These are phyloP conservation scores for Drepana falcataria DNA, from an alignment of 2,888 invertebrate genomes.

Conservation along the genomic window DNA sequence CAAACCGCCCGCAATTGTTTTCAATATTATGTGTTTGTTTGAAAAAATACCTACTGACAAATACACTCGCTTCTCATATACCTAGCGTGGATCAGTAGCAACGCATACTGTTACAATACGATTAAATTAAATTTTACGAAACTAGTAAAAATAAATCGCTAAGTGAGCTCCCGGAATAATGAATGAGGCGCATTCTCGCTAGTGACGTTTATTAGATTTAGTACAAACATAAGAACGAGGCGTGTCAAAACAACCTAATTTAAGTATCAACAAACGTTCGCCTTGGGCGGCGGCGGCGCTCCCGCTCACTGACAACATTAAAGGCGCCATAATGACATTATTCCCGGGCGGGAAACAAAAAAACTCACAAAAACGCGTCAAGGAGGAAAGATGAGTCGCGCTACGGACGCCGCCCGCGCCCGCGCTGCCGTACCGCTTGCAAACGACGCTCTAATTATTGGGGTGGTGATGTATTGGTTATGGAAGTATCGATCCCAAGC, in stretches of 20 bases:
- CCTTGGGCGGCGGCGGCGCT: slow-evolving; percentile 70
- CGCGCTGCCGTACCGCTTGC: slow-evolving; percentile 26
- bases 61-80: too few species aligned
- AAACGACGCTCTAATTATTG: slow-evolving; percentile 59
- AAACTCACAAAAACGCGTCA: slow-evolving; percentile 70
- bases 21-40: slow-evolving; percentile 36
- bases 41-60: slow-evolving; percentile 20
- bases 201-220: slow-evolving; percentile 76
- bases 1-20: slow-evolving; percentile 49
- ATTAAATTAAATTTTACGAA: slow-evolving; percentile 28
- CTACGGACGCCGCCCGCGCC: slow-evolving; percentile 22
- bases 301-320: slow-evolving; percentile 75
- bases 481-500: slow-evolving; percentile 23
- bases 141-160: slow-evolving; percentile 35
- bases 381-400: slow-evolving; percentile 54
- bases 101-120: slow-evolving; percentile 14
- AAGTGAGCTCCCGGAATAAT: slow-evolving; percentile 47
- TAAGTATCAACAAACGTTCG: slow-evolving; percentile 79
- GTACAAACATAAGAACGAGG: slow-evolving; percentile 75
- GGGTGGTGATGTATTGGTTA: slow-evolving; percentile 57
- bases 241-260: slow-evolving; percentile 79
- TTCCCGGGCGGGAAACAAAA: slow-evolving; percentile 73
- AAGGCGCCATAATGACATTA: slow-evolving; percentile 79
- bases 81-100: too few species aligned
- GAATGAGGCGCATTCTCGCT: slow-evolving; percentile 57